Base-by-base conservation (phyloP, 2,797 vertebrate genomes). In the Phataginus tricuspis region DNA sequence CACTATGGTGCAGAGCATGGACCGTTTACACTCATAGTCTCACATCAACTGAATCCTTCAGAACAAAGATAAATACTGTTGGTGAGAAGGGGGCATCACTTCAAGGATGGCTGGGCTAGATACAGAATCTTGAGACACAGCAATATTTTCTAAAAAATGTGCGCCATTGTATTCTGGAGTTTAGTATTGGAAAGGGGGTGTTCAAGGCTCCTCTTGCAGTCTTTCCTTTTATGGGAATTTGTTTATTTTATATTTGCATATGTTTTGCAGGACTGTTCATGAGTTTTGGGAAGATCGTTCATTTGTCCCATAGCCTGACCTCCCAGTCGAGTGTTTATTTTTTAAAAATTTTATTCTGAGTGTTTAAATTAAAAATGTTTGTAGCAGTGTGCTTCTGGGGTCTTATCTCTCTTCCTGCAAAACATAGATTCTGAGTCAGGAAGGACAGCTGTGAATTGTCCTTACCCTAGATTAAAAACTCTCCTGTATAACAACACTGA, bases 221-320 rank as follows among this genome's bases (percentile, higher is more conserved):
- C 45, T 95, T 91, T 94, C 14, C 25, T 88, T 96, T 93, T 66
- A 75, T 66, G 21, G 53, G 4, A 45, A 93, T 80, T 90, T 96
- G 86, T 55, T 74, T 95, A 82, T 94, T 89, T 95, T 91, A 45
- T 92, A 94, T 92, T 91, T 92, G 63, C 34, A 55, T 79, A 83
- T 84, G n/a, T 88, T 90, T 64, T 69, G 63, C 68, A 55, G 63
- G 74, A 51, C 57, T 86, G 51, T 72, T 95, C 79, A 14, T 74
- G 74, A 95, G 63, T 15, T 83, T 94, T 8, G 69, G 85, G 61
- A 94, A 23, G 45, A 85, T 68, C 31, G 21, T 11, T 95, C 13
- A 37, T 83, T 85, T 64, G 49, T 83, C n/a, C 11, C 21, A 23
- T 18, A 63, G 37, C 16, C 21, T 64, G 2, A 66, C 23, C 18